Percentiles rank a stretch among this genome's conserved stretches.
Evolutionary conservation across 1,140 invertebrate genomes (phyloP).

Genomic region (Paraescarpia echinospica): DNA sequence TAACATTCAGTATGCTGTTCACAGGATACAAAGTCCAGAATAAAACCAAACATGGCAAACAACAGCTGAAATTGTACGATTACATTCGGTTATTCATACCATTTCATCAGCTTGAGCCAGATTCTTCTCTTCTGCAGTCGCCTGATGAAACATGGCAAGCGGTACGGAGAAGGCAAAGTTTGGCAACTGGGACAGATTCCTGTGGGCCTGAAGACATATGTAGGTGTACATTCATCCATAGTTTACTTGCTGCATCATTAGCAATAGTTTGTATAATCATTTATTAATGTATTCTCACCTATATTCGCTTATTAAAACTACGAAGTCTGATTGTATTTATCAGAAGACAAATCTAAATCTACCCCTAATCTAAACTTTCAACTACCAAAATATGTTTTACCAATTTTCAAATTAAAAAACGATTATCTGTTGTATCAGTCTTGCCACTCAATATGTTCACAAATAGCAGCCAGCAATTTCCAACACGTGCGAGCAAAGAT

Average conservation of each 20-base stretch:
- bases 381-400: too few relatives aligned
- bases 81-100: slow-evolving; percentile 34
- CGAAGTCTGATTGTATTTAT: too few relatives aligned
- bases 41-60: neutral
- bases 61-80: neutral
- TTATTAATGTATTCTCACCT: neutral
- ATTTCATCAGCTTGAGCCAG: slow-evolving; percentile 43
- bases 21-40: neutral
- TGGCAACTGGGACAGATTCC: slow-evolving; percentile 78
- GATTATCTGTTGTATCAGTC: too few relatives aligned
- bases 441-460: too few relatives aligned
- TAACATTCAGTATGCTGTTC: neutral
- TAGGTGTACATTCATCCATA: neutral
- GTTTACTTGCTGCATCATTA: neutral
- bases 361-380: too few relatives aligned
- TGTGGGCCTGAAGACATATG: slow-evolving; percentile 65
- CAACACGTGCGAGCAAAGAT: too few relatives aligned
- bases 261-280: neutral
- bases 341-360: too few relatives aligned
- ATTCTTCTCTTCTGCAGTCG: slow-evolving; percentile 34
- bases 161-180: slow-evolving; percentile 86
- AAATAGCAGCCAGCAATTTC: too few relatives aligned
- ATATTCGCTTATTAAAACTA: neutral
- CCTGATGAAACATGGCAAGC: slow-evolving; percentile 71
- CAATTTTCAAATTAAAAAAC: too few relatives aligned